Evolutionary conservation across 2,888 invertebrate genomes (phyloP), one percentile per base, ranked within the genome.

Genomic region (Lymantria dispar): DNA sequence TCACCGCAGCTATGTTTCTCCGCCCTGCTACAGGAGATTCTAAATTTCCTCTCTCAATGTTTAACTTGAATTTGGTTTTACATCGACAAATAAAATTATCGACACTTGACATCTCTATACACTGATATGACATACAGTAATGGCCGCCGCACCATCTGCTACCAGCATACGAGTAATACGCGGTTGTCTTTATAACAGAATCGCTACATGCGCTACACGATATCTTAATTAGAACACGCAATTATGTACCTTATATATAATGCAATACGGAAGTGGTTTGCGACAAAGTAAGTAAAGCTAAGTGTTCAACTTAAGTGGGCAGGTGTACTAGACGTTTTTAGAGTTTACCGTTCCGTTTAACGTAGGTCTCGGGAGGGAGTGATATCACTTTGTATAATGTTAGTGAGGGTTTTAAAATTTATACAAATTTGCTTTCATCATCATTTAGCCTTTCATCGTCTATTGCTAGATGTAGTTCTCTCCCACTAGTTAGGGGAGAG

Each of bases 151-250:
- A 76, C 68, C 65, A 65, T 65, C 65, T 65, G 78, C 80, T 76
- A 69, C 81, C 80, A 76, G 71, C 81, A 75, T 67, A 68, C 70
- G 72, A 72, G 78, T 83, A 85, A 85, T 85, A 85, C 80, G 70
- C 74, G 74, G 72, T 72, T 75, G 72, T 78, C 80, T 81, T 78
- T 67, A 70, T 61, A 69, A 73, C 70, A 61, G 71, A 69, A 68
- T 73, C 63, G 58, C 61, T 64, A 72, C 68, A 67, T 70, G 54
- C 50, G 52, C 48, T 43, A 52, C 45, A 56, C 61, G 60, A 68
- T 63, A 60, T 66, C 58, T 52, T 65, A 67, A 67, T 68, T 68
- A 62, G 56, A 58, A 50, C 60, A 48, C 13, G 43, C 64, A 54
- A 67, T 57, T 53, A 61, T 61, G 54, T 52, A 54, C 54, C 54